phyloP scores from a whole-genome alignment of 2,797 vertebrate genomes.

The Tapirus indicus region DNA sequence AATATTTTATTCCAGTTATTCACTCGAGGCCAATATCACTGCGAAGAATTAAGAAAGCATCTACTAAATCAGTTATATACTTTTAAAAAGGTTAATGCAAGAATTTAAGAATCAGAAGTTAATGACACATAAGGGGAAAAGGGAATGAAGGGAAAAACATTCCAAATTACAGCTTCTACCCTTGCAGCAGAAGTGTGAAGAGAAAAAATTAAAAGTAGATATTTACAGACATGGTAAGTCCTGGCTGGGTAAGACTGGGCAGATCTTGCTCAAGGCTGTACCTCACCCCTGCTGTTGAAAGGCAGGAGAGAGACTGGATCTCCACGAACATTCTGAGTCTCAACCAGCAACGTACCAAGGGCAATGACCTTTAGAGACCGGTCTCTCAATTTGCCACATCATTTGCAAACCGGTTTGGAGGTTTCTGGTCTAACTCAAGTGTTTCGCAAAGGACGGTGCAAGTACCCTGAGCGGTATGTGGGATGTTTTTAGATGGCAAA shows the following conservation, averaged over 20 bases:
- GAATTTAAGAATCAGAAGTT: slow-evolving; percentile 22
- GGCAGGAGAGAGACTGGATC: background rate
- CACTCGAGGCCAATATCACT: background rate
- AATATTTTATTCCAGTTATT: slow-evolving; percentile 40
- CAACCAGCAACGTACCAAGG: background rate
- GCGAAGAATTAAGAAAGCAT: background rate
- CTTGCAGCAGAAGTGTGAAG: background rate
- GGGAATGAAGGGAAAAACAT: background rate
- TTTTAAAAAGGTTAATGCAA: background rate
- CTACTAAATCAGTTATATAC: background rate
- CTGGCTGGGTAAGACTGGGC: background rate
- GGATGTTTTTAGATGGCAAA: background rate
- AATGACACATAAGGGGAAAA: background rate
- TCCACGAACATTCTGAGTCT: background rate
- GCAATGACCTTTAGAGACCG: background rate
- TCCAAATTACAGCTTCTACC: background rate
- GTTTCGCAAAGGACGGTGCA: background rate
- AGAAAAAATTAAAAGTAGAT: background rate
- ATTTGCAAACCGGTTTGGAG: slow-evolving; percentile 53
- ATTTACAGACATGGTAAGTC: background rate
- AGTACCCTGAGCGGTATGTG: background rate
- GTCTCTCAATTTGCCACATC: background rate
- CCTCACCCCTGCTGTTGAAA: background rate
- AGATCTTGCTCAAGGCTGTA: background rate
- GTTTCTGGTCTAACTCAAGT: slow-evolving; percentile 23